Conservation (phyloP, 2,797 vertebrate genomes). For the Rhadinocentrus ornatus region DNA sequence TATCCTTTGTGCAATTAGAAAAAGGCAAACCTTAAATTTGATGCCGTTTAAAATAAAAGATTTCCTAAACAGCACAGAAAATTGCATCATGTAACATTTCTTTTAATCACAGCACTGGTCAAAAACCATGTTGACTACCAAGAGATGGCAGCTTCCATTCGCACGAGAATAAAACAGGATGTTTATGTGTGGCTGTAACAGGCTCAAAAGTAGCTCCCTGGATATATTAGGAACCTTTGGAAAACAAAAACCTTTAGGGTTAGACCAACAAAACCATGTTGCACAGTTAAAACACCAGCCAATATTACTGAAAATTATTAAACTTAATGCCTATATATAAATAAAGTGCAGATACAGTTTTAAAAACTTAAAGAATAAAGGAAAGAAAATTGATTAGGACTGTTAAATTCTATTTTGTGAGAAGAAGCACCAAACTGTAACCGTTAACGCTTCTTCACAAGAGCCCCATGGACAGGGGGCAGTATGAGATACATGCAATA, state of each 20-base stretch:
- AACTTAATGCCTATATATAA: no score
- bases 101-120: not conserved
- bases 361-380: no score
- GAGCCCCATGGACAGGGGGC: no score
- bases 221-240: conserved; percentile 30
- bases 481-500: no score
- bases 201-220: conserved; percentile 9
- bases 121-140: conserved; percentile 35
- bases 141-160: conserved; percentile 61
- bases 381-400: no score
- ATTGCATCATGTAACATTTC: not conserved
- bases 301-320: not conserved
- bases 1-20: conserved; percentile 20
- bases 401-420: no score
- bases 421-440: no score
- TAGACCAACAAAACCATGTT: conserved; percentile 21
- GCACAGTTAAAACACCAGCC: not conserved
- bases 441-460: no score
- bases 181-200: conserved; percentile 36
- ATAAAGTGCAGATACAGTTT: no score
- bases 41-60: conserved; percentile 5
- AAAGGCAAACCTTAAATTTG: conserved; percentile 10
- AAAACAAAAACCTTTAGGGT: conserved; percentile 21
- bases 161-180: conserved; percentile 31
- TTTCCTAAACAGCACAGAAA: not conserved